Evolutionary conservation across 2,797 vertebrate genomes (phyloP).

Genomic region (Sebastes diaconus): DNA sequence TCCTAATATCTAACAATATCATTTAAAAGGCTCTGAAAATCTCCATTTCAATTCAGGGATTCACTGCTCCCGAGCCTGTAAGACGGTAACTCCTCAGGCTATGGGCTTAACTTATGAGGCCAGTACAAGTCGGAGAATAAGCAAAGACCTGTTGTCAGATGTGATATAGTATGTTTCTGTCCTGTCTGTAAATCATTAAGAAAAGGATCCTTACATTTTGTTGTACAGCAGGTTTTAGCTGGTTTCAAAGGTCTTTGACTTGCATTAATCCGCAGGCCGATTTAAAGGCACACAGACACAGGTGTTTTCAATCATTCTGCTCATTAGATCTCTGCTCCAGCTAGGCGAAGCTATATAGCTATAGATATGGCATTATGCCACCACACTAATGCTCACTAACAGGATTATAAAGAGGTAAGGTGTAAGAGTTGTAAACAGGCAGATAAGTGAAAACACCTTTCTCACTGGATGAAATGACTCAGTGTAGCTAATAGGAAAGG

Average conservation of each 20-base stretch:
- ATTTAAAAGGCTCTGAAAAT: constrained; percentile 23
- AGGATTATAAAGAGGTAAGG: neutral
- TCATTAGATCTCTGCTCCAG: neutral
- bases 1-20: constrained; percentile 15
- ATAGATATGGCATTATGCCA: neutral
- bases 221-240: neutral
- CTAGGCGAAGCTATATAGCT: neutral
- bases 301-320: neutral
- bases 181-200: neutral
- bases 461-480: neutral
- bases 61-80: neutral
- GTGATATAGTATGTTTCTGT: neutral
- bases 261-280: neutral
- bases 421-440: neutral
- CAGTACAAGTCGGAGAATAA: neutral
- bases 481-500: neutral
- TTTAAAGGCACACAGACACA: neutral
- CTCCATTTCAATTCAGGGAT: neutral
- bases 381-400: neutral
- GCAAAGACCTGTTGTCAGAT: neutral
- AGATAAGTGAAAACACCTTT: constrained; percentile 19
- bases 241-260: neutral
- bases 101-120: neutral
- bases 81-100: neutral
- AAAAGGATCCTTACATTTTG: neutral